Conservation (phyloP, 2,113 vertebrate genomes). For the Ptychochromis oligacanthus region DNA sequence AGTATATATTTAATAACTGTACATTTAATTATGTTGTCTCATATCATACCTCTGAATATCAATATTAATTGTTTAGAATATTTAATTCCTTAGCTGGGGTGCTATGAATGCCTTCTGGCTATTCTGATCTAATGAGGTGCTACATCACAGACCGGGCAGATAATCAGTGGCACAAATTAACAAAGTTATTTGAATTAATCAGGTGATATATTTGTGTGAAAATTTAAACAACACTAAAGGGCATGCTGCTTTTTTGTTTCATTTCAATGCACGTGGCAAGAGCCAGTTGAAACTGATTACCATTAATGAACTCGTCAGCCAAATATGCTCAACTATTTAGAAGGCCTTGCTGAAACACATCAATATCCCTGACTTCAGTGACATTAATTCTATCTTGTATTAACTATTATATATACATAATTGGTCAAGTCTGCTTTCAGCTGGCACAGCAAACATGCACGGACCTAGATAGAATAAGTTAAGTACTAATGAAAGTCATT, state of each 20-base stretch:
- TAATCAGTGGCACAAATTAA: slow-evolving; percentile 73
- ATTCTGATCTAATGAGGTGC: slow-evolving; percentile 73
- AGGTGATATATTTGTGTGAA: slow-evolving; percentile 58
- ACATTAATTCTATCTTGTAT: slow-evolving; percentile 54
- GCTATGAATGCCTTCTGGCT: slow-evolving; percentile 62
- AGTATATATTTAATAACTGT: slow-evolving; percentile 42
- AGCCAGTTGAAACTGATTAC: slow-evolving; percentile 60
- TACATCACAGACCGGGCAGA: slow-evolving; percentile 66
- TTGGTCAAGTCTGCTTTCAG: slow-evolving; percentile 27
- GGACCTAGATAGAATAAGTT: slow-evolving; percentile 44
- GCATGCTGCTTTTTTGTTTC: slow-evolving; percentile 51
- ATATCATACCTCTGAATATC: slow-evolving; percentile 45
- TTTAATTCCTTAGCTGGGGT: slow-evolving; percentile 53
- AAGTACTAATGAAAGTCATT: slow-evolving; percentile 45
- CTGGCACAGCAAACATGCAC: slow-evolving; percentile 34
- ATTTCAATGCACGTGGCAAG: slow-evolving; percentile 53
- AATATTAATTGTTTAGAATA: slow-evolving; percentile 65
- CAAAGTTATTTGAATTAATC: slow-evolving; percentile 75
- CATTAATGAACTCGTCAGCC: slow-evolving; percentile 70
- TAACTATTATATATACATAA: slow-evolving; percentile 50
- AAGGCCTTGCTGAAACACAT: slow-evolving; percentile 42
- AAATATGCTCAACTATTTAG: slow-evolving; percentile 55
- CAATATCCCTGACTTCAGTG: slow-evolving; percentile 50
- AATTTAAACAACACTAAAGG: slow-evolving; percentile 64
- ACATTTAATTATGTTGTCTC: slow-evolving; percentile 54